Conservation (phyloP, 2,797 vertebrate genomes). For the Peromyscus eremicus region DNA sequence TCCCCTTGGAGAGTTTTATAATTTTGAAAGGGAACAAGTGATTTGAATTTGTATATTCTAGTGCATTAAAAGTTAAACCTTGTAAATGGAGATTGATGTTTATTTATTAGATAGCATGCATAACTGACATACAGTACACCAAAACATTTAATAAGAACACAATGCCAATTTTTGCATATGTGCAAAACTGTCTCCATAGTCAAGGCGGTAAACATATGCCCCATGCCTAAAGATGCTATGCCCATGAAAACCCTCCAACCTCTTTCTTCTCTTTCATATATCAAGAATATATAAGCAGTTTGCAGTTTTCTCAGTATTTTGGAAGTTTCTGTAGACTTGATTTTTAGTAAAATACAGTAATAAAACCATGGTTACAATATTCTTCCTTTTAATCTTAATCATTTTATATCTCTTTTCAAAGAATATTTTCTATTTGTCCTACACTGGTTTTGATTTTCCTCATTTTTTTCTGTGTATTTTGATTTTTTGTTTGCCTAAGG, state of each 20-base stretch:
- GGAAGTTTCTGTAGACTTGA: not conserved
- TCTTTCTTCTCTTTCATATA: not conserved
- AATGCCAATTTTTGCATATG: not conserved
- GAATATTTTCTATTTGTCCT: not conserved
- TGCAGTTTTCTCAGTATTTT: not conserved
- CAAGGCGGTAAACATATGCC: not conserved
- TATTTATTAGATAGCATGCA: slow-evolving; percentile 10
- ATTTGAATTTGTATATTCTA: slow-evolving; percentile 56
- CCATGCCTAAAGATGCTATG: not conserved
- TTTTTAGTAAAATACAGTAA: not conserved
- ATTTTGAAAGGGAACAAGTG: slow-evolving; percentile 41
- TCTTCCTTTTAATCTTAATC: not conserved
- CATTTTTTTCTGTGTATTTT: not conserved
- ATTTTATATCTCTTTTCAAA: not conserved
- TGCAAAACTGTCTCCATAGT: not conserved
- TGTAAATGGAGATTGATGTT: slow-evolving; percentile 32
- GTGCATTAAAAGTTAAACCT: not conserved
- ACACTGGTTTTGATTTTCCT: not conserved
- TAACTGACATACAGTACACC: not conserved
- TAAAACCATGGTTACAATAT: not conserved
- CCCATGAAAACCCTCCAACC: not conserved
- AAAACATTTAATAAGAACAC: not conserved
- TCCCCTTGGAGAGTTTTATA: not conserved
- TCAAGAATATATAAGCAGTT: not conserved
- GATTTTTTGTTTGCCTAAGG: not conserved